phyloP scores from a whole-genome alignment of 2,888 invertebrate species.

The Mongoloraphidia duomilia region DNA sequence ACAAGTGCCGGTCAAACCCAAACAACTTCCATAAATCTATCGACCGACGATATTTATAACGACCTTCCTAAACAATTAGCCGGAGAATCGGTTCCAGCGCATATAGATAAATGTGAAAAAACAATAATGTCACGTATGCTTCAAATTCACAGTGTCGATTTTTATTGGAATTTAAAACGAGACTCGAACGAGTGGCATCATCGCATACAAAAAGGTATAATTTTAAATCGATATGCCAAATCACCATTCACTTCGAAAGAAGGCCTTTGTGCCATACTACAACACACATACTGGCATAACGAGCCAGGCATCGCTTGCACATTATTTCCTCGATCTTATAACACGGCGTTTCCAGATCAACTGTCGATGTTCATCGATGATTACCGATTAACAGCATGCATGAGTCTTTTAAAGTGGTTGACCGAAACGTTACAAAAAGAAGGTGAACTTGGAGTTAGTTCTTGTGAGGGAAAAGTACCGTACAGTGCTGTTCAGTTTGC shows the following conservation, averaged over 20 bases:
- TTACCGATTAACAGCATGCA: slow-evolving; percentile 78
- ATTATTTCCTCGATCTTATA: slow-evolving; percentile 75
- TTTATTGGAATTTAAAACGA: slow-evolving; percentile 79
- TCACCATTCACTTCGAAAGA: slow-evolving; percentile 89
- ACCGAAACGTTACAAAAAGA: slow-evolving; percentile 39
- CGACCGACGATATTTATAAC: slow-evolving; percentile 24
- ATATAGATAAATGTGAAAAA: slow-evolving; percentile 49
- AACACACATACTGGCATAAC: slow-evolving; percentile 75
- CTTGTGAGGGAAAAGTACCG: slow-evolving; percentile 52
- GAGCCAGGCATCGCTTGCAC: slow-evolving; percentile 67
- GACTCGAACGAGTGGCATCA: slow-evolving; percentile 64
- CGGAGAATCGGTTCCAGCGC: slow-evolving; percentile 28
- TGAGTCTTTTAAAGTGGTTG: slow-evolving; percentile 68
- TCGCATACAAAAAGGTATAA: slow-evolving; percentile 45
- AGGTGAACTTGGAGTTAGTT: slow-evolving; percentile 40
- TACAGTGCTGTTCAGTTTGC: slow-evolving; percentile 68
- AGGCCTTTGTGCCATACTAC: slow-evolving; percentile 61
- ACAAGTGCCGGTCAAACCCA: neutral
- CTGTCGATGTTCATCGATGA: slow-evolving; percentile 74
- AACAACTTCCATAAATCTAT: too few relatives aligned
- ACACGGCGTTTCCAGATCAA: slow-evolving; percentile 55
- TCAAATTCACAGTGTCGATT: slow-evolving; percentile 66
- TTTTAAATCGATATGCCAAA: slow-evolving; percentile 68
- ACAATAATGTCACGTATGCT: slow-evolving; percentile 62
- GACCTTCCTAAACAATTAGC: slow-evolving; percentile 27